These are phyloP conservation scores for Coptodon rendalli DNA, from an alignment of 2,113 vertebrate species.

Conservation along the genomic window DNA sequence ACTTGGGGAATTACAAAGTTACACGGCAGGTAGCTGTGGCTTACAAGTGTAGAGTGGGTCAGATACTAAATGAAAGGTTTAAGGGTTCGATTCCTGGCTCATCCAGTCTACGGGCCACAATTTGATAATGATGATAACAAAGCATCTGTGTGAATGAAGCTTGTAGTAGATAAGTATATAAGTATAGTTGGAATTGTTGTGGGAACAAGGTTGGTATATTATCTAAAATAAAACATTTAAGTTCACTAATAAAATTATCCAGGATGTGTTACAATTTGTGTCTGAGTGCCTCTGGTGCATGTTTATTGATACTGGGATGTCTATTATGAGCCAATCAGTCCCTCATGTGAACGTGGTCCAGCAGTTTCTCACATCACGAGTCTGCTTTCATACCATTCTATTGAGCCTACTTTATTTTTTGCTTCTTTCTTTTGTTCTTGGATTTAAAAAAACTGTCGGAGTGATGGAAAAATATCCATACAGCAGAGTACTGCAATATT, in stretches of 20 bases:
- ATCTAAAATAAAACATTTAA: neutral
- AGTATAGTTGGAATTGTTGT: neutral
- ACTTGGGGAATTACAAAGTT: neutral
- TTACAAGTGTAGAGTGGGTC: neutral
- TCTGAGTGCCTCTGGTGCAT: neutral
- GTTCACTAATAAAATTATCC: neutral
- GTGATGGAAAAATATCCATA: neutral
- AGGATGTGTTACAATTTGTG: neutral
- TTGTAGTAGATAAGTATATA: neutral
- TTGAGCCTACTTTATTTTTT: neutral
- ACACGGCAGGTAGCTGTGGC: neutral
- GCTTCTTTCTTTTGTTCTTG: neutral
- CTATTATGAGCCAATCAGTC: neutral
- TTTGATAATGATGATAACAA: neutral
- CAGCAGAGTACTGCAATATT: neutral
- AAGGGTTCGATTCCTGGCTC: neutral
- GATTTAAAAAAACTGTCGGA: neutral
- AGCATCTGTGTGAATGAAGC: neutral
- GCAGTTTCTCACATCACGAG: accelerated
- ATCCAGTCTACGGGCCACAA: neutral
- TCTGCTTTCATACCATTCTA: neutral
- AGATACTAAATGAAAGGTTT: neutral
- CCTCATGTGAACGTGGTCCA: neutral
- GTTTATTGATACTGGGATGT: neutral
- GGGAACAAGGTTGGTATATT: neutral